Conservation (phyloP, 2,797 vertebrate genomes). For the Distichodus sexfasciatus region DNA sequence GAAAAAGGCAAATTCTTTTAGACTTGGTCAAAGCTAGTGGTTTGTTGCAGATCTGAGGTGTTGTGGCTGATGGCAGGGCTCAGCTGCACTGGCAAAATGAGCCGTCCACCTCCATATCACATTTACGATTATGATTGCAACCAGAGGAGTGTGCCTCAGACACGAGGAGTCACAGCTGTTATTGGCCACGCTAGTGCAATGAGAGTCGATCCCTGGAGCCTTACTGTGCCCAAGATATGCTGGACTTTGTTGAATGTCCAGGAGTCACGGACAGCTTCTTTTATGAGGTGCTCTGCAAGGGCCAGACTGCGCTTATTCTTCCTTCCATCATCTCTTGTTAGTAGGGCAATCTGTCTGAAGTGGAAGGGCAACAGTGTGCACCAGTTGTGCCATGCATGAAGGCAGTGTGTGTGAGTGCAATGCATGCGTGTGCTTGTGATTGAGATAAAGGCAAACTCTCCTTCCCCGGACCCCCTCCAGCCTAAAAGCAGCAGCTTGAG, state of each 20-base stretch:
- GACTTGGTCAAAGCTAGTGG: background rate
- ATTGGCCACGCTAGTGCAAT: conserved; percentile 14
- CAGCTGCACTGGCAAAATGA: conserved; percentile 21
- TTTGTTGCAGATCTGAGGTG: background rate
- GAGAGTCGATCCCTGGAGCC: background rate
- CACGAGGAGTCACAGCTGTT: background rate
- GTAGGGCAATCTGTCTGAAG: background rate
- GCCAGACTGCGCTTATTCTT: background rate
- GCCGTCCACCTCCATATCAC: conserved; percentile 8
- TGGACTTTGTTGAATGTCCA: background rate
- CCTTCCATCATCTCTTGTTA: conserved; percentile 22
- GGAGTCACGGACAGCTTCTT: background rate
- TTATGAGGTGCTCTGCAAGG: background rate
- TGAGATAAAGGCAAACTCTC: conserved; percentile 5
- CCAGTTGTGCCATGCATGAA: background rate
- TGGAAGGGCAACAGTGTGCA: background rate
- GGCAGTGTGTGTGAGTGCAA: conserved; percentile 16
- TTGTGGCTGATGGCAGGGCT: background rate
- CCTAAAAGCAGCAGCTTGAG: conserved; percentile 26
- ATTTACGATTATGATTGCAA: conserved; percentile 4
- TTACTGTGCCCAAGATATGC: background rate
- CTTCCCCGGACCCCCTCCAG: conserved; percentile 12
- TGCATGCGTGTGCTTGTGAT: conserved; percentile 6
- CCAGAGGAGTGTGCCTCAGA: background rate
- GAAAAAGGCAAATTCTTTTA: too few species aligned